Evolutionary conservation across 1,140 invertebrate genomes (phyloP).

Genomic region (Pissodes strobi): DNA sequence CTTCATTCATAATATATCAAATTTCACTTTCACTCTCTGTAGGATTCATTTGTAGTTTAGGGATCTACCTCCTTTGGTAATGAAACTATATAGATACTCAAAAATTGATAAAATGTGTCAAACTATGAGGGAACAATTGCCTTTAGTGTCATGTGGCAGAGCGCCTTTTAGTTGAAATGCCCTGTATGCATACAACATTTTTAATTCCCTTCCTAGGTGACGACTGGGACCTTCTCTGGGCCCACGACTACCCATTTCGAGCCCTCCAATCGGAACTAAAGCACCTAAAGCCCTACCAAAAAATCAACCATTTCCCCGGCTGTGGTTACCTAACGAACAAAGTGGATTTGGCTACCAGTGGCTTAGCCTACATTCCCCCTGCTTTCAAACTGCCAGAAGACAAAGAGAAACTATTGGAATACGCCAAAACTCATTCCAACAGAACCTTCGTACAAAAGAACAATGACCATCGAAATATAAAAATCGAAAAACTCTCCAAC

Average conservation of each 20-base stretch:
- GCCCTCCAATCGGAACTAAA: slow-evolving; percentile 63
- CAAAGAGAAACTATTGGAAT: slow-evolving; percentile 72
- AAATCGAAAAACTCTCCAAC: slow-evolving; percentile 71
- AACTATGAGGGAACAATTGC: no score
- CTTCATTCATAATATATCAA: no score
- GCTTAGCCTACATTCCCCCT: slow-evolving; percentile 76
- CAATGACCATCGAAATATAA: slow-evolving; percentile 89
- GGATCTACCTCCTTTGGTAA: no score
- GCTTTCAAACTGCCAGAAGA: slow-evolving; percentile 88
- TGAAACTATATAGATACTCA: no score
- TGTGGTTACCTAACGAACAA: slow-evolving; percentile 95
- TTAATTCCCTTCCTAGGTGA: slow-evolving; percentile 47
- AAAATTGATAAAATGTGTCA: no score
- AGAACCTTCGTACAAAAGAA: slow-evolving; percentile 89
- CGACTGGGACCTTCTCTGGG: slow-evolving; percentile 90
- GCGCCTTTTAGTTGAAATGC: no score
- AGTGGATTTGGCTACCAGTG: slow-evolving; percentile 82
- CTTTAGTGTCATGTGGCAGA: no score
- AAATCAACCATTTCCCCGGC: slow-evolving; percentile 94
- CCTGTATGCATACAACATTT: no score
- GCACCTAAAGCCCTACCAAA: slow-evolving; percentile 73
- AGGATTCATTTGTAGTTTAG: no score
- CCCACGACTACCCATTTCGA: slow-evolving; percentile 90
- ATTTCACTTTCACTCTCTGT: no score
- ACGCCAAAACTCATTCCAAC: slow-evolving; percentile 69